Base-by-base conservation (phyloP, 2,888 invertebrate species). In the Cryptus armator region DNA sequence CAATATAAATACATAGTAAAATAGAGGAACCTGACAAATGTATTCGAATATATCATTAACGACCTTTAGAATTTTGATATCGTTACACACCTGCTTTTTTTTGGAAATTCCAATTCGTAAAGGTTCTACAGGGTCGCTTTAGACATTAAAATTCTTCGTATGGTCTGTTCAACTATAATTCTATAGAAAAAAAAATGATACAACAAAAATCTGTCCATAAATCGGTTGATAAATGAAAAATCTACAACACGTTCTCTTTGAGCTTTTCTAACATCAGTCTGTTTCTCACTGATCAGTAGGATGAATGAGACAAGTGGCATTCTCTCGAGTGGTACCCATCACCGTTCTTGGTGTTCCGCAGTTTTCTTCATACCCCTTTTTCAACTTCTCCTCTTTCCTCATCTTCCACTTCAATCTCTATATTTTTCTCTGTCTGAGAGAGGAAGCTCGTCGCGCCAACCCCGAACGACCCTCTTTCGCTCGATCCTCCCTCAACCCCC, bases 251-350 rank as follows among this genome's bases (percentile, higher is more conserved):
- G 43, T 29, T 16, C 12, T 56, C 24, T 46, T 6, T 10, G 4
- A n/a, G 51, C 32, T 5, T 16, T 16, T 46, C 44, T n/a, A 37
- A 32, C 9, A 16, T 51, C 32, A 59, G 9, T 64, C 32, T 16
- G 48, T 59, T 19, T 62, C 29, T 56, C 14, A 7, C 46, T 82
- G 88, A 88, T 87, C 86, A 87, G 86, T 79, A 79, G 88, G 87
- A 88, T 89, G 89, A 90, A 91, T 88, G 90, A 90, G 87, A 86
- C 84, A 85, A 87, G 87, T 83, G 83, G 75, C 83, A 84, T 79
- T 74, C 84, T 86, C 89, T 87, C 89, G 84, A 86, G 66, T 32
- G 16, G 46, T 88, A 86, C 87, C 85, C 90, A 82, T 71, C 62
- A 32, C 32, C 59, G 14, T n/a, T 46, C 14, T 43, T 24, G 64